Base-by-base conservation (phyloP, 2,888 invertebrate species). In the Lasioglossum calceatum region DNA sequence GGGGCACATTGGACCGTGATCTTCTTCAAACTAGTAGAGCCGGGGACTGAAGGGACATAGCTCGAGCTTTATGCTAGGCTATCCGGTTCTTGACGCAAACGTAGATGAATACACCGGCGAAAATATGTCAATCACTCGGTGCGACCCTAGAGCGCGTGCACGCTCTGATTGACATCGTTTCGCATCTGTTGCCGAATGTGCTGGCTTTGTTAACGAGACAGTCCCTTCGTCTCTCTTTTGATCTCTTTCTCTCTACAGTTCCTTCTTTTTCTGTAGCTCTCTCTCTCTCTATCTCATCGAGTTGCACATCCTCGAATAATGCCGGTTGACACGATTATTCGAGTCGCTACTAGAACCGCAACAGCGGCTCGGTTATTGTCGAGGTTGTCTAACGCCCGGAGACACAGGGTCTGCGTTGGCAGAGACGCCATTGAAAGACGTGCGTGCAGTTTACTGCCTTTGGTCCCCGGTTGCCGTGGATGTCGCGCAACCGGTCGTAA, bases 101-200 rank as follows among this genome's bases (percentile, higher is more conserved):
- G 10, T 67, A 88, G 89, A 87, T 89, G 87, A 91, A 87, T 86
- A 87, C 90, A 88, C 92, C 91, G 92, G 92, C 92, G 92, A 95
- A 94, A 95, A 94, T 94, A 94, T 94, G 95, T 95, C 95, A 94
- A 94, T 95, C 94, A 94, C 90, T 87, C 85, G 83, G 70, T 76
- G 89, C 82, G 89, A 92, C 92, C 92, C 92, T 81, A 87, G 23
- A 86, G 23, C 86, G 73, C 77, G 86, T 81, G 89, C 89, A 92
- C 90, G 92, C 93, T 92, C 88, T 92, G 90, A 91, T 92, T 93
- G 91, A 90, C 92, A 90, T 85, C 89, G 90, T 80, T 82, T 88
- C 93, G 91, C 93, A 93, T 93, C 93, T 93, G 93, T 93, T 93
- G 89, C 93, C 87, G 87, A 90, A 88, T 82, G 86, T 87, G 76